These are phyloP conservation scores for Tholera decimalis DNA, from an alignment of 2,888 invertebrate species.

Conservation along the genomic window DNA sequence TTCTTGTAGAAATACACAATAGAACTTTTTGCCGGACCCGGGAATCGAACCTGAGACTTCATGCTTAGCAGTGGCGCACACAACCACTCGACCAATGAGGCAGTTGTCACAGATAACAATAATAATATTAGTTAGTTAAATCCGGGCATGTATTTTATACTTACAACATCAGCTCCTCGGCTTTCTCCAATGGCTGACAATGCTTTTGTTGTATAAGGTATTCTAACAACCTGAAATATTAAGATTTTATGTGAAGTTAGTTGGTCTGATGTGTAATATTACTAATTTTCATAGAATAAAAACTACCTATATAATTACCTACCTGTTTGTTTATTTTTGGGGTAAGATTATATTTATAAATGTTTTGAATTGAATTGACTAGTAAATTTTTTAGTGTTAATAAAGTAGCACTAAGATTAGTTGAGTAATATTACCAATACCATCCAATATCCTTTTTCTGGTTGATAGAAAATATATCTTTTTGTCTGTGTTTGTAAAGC, in stretches of 20 bases:
- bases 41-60: no score
- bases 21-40: no score
- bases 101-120: no score
- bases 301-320: neutral
- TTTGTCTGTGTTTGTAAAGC: conserved; percentile 97
- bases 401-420: no score
- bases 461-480: conserved; percentile 96
- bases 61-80: no score
- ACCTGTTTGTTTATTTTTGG: neutral
- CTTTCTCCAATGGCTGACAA: conserved; percentile 95
- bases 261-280: neutral
- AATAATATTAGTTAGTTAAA: no score
- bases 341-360: neutral
- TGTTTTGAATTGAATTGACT: no score
- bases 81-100: no score
- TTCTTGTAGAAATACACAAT: no score
- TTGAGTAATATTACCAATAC: conserved; percentile 93
- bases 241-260: neutral
- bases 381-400: no score
- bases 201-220: conserved; percentile 94
- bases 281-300: neutral
- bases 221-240: conserved; percentile 93
- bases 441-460: conserved; percentile 97
- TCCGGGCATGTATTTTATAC: conserved; percentile 59
- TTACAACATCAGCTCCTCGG: conserved; percentile 94